phyloP scores from a whole-genome alignment of 1,140 invertebrate species.

The Steinernema khuongi region DNA sequence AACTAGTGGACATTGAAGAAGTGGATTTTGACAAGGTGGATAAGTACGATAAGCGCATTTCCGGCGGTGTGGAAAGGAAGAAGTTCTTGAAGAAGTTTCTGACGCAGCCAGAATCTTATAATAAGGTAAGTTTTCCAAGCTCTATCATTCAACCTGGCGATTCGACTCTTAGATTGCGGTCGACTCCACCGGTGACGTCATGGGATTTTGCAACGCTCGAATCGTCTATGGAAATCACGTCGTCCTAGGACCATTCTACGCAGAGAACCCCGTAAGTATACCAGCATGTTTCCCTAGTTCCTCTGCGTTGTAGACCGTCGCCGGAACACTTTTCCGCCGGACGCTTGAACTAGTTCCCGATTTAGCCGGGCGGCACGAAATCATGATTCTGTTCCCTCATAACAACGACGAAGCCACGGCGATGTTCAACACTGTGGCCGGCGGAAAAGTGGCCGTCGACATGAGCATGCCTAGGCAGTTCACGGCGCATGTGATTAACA shows the following conservation, averaged over 20 bases:
- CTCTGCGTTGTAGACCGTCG: background rate
- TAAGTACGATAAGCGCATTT: background rate
- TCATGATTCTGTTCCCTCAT: background rate
- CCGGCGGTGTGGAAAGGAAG: background rate
- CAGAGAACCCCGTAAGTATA: background rate
- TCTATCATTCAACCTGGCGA: background rate
- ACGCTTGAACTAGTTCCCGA: background rate
- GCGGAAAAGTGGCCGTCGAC: background rate
- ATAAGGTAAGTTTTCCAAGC: background rate
- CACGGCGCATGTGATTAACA: background rate
- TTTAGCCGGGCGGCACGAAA: background rate
- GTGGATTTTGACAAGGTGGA: background rate
- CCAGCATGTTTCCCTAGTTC: background rate
- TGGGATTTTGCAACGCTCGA: background rate
- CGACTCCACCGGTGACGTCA: background rate
- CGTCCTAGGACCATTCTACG: background rate
- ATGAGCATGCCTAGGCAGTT: background rate
- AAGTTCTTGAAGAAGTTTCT: background rate
- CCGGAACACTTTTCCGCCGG: background rate
- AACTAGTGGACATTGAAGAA: background rate
- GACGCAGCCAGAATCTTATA: background rate
- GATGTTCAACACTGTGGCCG: background rate
- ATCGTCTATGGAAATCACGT: background rate
- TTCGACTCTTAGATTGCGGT: background rate
- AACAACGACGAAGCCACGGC: background rate